Conservation (phyloP, 2,113 vertebrate species). For the Saguinus midas region DNA sequence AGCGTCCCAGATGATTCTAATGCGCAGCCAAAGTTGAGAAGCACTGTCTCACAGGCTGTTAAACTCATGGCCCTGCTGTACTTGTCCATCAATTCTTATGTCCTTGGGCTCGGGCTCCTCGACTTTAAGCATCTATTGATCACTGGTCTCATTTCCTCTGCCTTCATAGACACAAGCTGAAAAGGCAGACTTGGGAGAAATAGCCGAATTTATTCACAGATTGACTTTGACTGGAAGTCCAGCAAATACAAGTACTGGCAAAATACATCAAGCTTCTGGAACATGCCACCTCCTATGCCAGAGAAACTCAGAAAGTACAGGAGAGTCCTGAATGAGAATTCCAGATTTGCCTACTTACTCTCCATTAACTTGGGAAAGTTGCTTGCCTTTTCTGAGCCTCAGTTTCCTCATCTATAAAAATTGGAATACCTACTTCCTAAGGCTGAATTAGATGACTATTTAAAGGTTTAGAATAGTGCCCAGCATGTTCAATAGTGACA, state of each 20-base stretch:
- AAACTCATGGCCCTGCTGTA: neutral
- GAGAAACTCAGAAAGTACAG: neutral
- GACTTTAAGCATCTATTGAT: slow-evolving; percentile 32
- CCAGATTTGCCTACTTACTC: neutral
- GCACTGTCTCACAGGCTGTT: neutral
- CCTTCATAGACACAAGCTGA: neutral
- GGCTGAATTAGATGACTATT: neutral
- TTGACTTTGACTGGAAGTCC: slow-evolving; percentile 31
- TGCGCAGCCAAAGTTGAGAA: neutral
- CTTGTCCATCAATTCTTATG: neutral
- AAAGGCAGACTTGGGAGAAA: neutral
- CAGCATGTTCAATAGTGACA: neutral
- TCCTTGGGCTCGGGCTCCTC: neutral
- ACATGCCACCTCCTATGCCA: neutral
- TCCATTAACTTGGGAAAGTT: neutral
- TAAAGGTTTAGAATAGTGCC: neutral
- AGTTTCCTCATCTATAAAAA: slow-evolving; percentile 22
- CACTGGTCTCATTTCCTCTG: neutral
- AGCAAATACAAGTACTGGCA: slow-evolving; percentile 32
- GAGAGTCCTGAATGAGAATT: neutral
- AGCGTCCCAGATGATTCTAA: neutral
- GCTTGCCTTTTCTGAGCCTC: neutral
- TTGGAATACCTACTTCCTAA: neutral
- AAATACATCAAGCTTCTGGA: slow-evolving; percentile 31
- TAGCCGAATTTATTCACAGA: slow-evolving; percentile 16